Evolutionary conservation across 1,140 invertebrate genomes (phyloP).

Genomic region (Drosophila ambigua): DNA sequence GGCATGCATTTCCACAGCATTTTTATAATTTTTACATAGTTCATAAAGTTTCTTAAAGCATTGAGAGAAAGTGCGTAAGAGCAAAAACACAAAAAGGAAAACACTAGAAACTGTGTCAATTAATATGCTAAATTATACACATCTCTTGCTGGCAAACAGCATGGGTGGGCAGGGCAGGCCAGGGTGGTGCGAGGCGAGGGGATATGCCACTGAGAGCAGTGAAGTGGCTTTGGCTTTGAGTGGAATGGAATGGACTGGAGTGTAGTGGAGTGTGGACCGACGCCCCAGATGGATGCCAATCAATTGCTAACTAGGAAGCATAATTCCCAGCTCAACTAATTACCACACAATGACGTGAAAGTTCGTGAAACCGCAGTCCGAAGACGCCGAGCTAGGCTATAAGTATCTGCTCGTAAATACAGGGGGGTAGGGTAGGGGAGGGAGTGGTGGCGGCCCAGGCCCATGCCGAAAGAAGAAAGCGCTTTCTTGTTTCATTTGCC

Average conservation of each 20-base stretch:
- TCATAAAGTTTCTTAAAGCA: slow-evolving; percentile 69
- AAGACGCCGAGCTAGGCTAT: too few species aligned
- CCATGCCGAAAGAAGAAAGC: slow-evolving; percentile 48
- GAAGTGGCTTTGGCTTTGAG: too few species aligned
- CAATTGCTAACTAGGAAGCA: slow-evolving; percentile 80
- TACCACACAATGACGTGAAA: slow-evolving; percentile 74
- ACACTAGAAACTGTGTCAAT: slow-evolving; percentile 77
- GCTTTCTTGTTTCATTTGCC: slow-evolving; percentile 65
- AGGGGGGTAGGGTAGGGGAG: neutral
- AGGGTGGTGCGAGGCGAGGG: too few species aligned
- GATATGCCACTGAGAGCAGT: too few species aligned
- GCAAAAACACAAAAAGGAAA: slow-evolving; percentile 31
- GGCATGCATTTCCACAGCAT: slow-evolving; percentile 50
- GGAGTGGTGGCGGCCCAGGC: slow-evolving; percentile 8
- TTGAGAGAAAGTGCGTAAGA: slow-evolving; percentile 70
- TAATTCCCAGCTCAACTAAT: slow-evolving; percentile 78
- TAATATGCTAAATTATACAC: slow-evolving; percentile 82
- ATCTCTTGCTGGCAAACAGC: slow-evolving; percentile 15
- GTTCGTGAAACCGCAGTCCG: slow-evolving; percentile 53
- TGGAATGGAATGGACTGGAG: neutral
- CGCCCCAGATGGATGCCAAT: slow-evolving; percentile 79
- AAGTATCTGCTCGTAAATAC: too few species aligned
- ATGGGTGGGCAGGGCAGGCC: neutral
- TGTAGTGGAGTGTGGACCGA: slow-evolving; percentile 11
- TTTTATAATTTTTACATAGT: slow-evolving; percentile 75